A percentile compares a stretch with the other conserved stretches of the same genome.
These are phyloP conservation scores for Melanaphis sacchari DNA, from an alignment of 1,140 invertebrate genomes.

Conservation along the genomic window DNA sequence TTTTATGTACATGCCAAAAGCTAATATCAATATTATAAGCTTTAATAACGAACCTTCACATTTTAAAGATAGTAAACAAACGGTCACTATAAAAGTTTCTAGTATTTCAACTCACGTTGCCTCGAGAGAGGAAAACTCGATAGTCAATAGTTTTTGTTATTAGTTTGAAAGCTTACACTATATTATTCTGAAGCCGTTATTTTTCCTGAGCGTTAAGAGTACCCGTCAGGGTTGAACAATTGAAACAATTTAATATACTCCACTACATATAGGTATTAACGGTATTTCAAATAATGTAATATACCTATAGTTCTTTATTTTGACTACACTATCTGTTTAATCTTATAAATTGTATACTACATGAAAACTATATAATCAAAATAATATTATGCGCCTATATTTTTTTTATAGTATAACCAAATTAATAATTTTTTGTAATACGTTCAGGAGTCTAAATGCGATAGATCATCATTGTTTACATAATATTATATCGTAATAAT, in stretches of 20 bases:
- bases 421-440: not conserved
- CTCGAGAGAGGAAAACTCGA: not conserved
- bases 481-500: not conserved
- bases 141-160: slow-evolving; percentile 25
- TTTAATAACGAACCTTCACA: not conserved
- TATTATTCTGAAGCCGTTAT: not conserved
- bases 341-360: not conserved
- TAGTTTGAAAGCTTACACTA: not conserved
- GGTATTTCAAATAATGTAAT: not conserved
- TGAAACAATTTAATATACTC: slow-evolving; percentile 20
- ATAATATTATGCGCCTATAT: not conserved
- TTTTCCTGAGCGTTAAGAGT: not conserved
- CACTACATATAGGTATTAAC: not conserved
- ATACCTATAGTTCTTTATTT: slow-evolving; percentile 22
- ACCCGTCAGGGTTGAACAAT: not conserved
- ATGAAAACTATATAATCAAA: not conserved
- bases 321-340: slow-evolving; percentile 1
- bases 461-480: not conserved
- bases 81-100: not conserved
- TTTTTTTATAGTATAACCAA: not conserved
- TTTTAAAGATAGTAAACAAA: not conserved
- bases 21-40: not conserved
- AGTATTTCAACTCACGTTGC: not conserved
- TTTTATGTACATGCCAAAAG: not conserved
- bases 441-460: not conserved